Evolutionary conservation across 2,113 vertebrate species (phyloP), one percentile per base, ranked within the genome.

Genomic region (Gavialis gangeticus): DNA sequence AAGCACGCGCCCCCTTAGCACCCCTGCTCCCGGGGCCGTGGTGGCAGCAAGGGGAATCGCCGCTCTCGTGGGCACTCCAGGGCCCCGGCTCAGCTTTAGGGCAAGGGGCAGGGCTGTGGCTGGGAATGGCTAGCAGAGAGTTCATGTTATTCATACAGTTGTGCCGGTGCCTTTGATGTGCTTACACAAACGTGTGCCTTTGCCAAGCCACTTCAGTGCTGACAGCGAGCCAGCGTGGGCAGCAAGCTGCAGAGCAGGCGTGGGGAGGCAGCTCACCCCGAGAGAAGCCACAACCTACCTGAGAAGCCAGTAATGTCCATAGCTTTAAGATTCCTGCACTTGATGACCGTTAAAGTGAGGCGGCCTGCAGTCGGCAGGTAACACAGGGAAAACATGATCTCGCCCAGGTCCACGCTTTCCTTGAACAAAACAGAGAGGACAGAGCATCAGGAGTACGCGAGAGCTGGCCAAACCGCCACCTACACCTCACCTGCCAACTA

Each of bases 291-390:
- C 66, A 85, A 94, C 96, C 78, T 97, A 99, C 99, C 99, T 98
- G 99, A 99, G 97, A 99, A 99, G 76, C 99, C 99, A 12, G 99
- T 99, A 98, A 99, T 99, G 97, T 99, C 99, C 99, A 99, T 99
- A 63, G 99, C 99, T 98, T 99, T 99, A 91, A 99, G 99, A 97
- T 99, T 99, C 96, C 99, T 99, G 97, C 99, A 99, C 92, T 99
- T 99, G 98, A 99, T 99, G 97, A 99, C 99, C 2, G 99, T 99
- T 88, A 99, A 97, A 58, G 99, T 99, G 97, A 99, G 99, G 96
- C 99, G 98, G 82, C 99, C 99, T 21, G 99, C 99, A 2, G 99
- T 99, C 91, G 99, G 99, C 97, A 99, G 98, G 97, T 99, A 99
- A 97, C 99, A 99, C 62, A 99, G 98, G 59, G 99, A 99, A 97